Base-by-base conservation (phyloP, 2,113 vertebrate species). In the Lates calcarifer region DNA sequence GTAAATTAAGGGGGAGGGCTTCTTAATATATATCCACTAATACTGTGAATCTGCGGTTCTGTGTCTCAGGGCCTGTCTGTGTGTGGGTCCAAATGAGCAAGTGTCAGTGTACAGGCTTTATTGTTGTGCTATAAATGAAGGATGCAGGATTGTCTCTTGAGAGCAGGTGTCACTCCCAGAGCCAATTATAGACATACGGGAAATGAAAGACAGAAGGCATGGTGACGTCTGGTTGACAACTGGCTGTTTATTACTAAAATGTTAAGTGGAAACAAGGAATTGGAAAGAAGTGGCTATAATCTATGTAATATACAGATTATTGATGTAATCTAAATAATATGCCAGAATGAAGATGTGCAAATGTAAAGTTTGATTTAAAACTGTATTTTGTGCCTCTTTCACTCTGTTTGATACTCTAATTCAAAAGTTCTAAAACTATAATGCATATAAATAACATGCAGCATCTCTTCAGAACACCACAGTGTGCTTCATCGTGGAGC, bases 131-230 rank as follows among this genome's bases (percentile, higher is more conserved):
- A 28, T 39, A 77, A 43, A 68, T 45, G 3, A 45, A 22, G 35
- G 57, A 15, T 55, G 15, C 20, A 28, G 49, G 79, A 70, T 71
- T 72, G 62, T 77, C 10, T 79, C 20, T 65, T 49, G 18, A 72
- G 62, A 84, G 53, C 74, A 39, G 37, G 63, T 67, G 76, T 57
- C 47, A 47, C 15, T 77, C 24, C 35, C 65, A 83, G 53, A 85
- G 64, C 81, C 51, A 81, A 79, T 85, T 75, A 87, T 13, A 71
- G 74, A 70, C 63, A 63, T 80, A 51, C 6, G 11, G 29, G 37
- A 74, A 73, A 69, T 61, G 24, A 71, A 70, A 70, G 69, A 58
- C 64, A 77, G 29, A 64, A 18, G 49, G 9, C 41, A 45, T 29
- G 26, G 26, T 53, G 33, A 53, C 17, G 12, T 69, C 39, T 53